phyloP scores from a whole-genome alignment of 2,113 vertebrate genomes.

The Hydrochoerus hydrochaeris region DNA sequence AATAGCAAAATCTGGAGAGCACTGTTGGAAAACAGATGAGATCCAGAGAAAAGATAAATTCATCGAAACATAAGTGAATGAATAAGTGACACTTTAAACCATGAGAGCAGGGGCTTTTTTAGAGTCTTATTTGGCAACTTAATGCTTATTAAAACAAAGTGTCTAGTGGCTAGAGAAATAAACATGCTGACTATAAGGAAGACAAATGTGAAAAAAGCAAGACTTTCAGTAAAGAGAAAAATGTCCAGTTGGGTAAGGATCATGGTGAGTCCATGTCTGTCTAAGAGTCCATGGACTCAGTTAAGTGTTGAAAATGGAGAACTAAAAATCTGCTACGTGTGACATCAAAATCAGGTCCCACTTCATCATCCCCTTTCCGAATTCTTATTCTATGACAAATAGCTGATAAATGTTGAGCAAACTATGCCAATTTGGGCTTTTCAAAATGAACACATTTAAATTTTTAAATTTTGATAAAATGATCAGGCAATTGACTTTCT shows the following conservation, averaged over 20 bases:
- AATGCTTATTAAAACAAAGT: constrained; percentile 54
- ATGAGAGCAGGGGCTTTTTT: not conserved
- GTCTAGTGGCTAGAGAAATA: constrained; percentile 50
- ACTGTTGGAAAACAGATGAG: not conserved
- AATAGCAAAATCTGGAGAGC: not conserved
- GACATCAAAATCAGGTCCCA: constrained; percentile 41
- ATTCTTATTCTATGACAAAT: not conserved
- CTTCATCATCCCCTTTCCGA: not conserved
- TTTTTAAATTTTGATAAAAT: constrained; percentile 30
- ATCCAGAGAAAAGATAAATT: not conserved
- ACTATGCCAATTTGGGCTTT: not conserved
- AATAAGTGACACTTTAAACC: not conserved
- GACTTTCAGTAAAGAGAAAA: not conserved
- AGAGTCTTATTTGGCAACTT: not conserved
- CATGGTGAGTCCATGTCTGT: not conserved
- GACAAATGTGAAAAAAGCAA: not conserved
- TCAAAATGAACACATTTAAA: constrained; percentile 13
- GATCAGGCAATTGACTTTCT: not conserved
- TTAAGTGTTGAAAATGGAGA: not conserved
- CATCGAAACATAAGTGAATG: not conserved
- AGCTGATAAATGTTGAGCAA: not conserved
- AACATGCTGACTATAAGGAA: constrained; percentile 8
- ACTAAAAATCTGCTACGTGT: not conserved
- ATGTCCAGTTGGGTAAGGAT: not conserved
- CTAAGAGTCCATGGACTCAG: not conserved